Evolutionary conservation across 1,140 invertebrate genomes (phyloP), one percentile per base, ranked within the genome.

Genomic region (Anastrepha ludens): DNA sequence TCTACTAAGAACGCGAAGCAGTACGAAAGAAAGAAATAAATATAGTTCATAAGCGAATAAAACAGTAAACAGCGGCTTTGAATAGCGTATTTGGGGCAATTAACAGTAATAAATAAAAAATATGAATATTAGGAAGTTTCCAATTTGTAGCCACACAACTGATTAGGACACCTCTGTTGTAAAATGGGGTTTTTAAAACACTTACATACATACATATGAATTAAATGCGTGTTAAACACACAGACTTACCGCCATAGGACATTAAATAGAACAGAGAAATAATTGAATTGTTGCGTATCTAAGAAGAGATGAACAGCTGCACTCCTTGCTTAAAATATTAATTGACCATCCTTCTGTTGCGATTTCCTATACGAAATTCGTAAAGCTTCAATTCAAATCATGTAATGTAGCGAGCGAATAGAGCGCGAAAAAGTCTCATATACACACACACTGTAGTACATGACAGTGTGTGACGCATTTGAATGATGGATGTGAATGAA

Each of bases 161-260:
- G 47, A 81, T 3, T 55, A 55, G 74, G 55, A 81, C 74, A 55
- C 47, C 74, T 81, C 47, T 9, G 20, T 11, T 20, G 17, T 29
- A 55, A 17, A 81, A 55, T n/a, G 47, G 2, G 50, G 50, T 81
- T 81, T 81, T 81, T 81, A 81, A 81, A 44, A 11, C 47, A 47
- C 70, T 50, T 7, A 74, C 70, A 17, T 55, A 81, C 9, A n/a
- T 20, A 81, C 47, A 55, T 74, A 41, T 15, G 41, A 47, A 47
- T 44, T 74, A 47, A 74, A 74, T 11, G 11, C 41, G 67, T 74
- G 67, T 47, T 74, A 3, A 74, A 74, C 39, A 74, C 67, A 15
- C 67, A 39, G 41, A 17, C 41, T 7, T 47, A 7, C 41, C 67
- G 67, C 41, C 67, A 47, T 44, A 15, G 67, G 5, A 70, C 41